Base-by-base conservation (phyloP, 2,113 vertebrate genomes). In the Nothobranchius kuhntae region DNA sequence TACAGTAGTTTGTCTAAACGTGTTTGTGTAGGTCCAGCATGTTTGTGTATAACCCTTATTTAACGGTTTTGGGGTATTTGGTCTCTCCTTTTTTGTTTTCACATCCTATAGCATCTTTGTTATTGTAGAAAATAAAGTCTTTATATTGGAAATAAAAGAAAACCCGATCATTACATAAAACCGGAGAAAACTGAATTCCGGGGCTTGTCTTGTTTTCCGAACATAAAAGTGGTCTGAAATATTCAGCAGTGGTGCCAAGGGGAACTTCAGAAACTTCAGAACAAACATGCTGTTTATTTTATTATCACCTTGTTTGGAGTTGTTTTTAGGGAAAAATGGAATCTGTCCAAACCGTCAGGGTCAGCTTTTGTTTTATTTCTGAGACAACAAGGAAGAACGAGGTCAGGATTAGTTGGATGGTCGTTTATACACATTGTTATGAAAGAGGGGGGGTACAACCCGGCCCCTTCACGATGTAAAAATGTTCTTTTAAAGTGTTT, bases 281-380 rank as follows among this genome's bases (percentile, higher is more conserved):
- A 45, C 52, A 66, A 65, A 65, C 26, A 10, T 13, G 4, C 13
- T 75, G 80, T 82, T 85, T 67, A 71, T 77, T 73, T 78, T 48
- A 44, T 26, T 59, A 57, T 38, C 7, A 68, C 10, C 9, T 12
- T 45, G 44, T 45, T 45, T 45, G 9, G 10, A 42, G 40, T 42
- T 47, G 73, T 82, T 62, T n/a, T n/a, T n/a, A 79, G 64, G 53
- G 52, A 54, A 58, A 73, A 78, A 70, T 74, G 54, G 61, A 79
- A 86, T 72, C 13, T 38, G 9, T 51, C 47, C 6, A 3, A 30
- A 38, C 36, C 71, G 35, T 61, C 30, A 42, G 6, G 2, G 3
- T 65, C 30, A 30, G 30, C 30, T 30, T 4, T 53, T 13, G 4
- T 50, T 52, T 21, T 21, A 21, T 21, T 21, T 21, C 21, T 21